A percentile compares a stretch with the other conserved stretches of the same genome.
Conservation (phyloP, 2,113 vertebrate genomes). For the Accipiter cooperii region DNA sequence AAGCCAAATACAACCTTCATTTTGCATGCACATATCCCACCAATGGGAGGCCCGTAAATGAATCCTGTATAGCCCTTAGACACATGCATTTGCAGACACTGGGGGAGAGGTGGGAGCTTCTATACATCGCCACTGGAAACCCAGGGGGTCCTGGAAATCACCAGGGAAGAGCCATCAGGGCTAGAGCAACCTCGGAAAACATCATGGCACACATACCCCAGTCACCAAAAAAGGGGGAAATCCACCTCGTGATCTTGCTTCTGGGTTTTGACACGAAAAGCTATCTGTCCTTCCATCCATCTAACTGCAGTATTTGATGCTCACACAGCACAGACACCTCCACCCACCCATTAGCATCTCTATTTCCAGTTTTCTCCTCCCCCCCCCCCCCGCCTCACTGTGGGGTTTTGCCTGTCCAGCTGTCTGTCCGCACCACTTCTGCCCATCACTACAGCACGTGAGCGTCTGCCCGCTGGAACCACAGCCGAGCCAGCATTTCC, state of each 20-base stretch:
- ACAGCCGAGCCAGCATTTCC: background rate
- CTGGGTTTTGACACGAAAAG: background rate
- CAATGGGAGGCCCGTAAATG: conserved; percentile 4
- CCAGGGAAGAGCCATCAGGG: background rate
- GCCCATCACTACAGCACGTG: background rate
- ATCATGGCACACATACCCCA: rapidly evolving
- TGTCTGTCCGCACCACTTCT: background rate
- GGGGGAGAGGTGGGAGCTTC: conserved; percentile 25
- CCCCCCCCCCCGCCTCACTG: rapidly evolving
- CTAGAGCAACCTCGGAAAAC: background rate
- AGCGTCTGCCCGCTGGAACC: background rate
- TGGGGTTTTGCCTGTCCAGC: background rate
- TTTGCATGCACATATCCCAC: conserved; percentile 61
- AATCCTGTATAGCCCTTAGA: conserved; percentile 59
- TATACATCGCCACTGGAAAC: conserved; percentile 32
- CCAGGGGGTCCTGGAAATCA: background rate
- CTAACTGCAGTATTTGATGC: background rate
- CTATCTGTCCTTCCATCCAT: background rate
- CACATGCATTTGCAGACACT: conserved; percentile 54
- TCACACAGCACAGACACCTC: background rate
- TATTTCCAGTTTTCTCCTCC: background rate
- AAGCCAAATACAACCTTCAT: conserved; percentile 68
- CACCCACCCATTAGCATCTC: background rate
- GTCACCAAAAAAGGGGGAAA: background rate
- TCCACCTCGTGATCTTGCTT: background rate